Percentiles rank a stretch among this genome's conserved stretches.
Evolutionary conservation across 2,113 vertebrate species (phyloP).

Genomic region (Perca schrenkii): DNA sequence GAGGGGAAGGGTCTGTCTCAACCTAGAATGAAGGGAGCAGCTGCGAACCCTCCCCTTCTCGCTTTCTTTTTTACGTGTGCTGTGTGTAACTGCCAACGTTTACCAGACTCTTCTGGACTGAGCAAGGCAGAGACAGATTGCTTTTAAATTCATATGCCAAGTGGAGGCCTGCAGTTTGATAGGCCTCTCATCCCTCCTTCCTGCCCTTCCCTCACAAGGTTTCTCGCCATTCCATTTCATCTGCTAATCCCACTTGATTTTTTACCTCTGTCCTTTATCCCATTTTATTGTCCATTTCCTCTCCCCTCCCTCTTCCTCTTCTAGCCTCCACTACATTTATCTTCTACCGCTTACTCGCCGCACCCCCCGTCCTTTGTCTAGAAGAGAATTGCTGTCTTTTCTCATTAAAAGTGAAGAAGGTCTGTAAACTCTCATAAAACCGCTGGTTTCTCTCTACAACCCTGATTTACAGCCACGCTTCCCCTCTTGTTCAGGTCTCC

Average conservation of each 20-base stretch:
- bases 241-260: conserved; percentile 61
- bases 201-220: conserved; percentile 47
- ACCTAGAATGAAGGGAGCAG: conserved; percentile 68
- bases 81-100: conserved; percentile 23
- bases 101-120: conserved; percentile 28
- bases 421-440: conserved; percentile 79
- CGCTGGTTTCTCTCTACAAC: conserved; percentile 58
- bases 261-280: conserved; percentile 30
- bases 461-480: conserved; percentile 66
- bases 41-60: conserved; percentile 62
- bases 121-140: conserved; percentile 17
- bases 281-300: conserved; percentile 29
- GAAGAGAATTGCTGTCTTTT: conserved; percentile 66
- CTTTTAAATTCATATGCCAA: conserved; percentile 59
- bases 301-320: conserved; percentile 4
- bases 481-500: conserved; percentile 15
- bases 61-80: conserved; percentile 11
- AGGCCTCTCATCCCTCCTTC: conserved; percentile 48
- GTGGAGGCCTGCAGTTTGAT: conserved; percentile 53
- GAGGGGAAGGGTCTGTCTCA: conserved; percentile 38
- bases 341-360: conserved; percentile 4
- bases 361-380: conserved; percentile 41
- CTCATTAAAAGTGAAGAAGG: conserved; percentile 74
- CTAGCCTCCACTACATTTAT: conserved; percentile 19
- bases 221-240: conserved; percentile 41